Evolutionary conservation across 1,140 invertebrate species (phyloP), one percentile per base, ranked within the genome.

Genomic region (Zaprionus tsacasi): DNA sequence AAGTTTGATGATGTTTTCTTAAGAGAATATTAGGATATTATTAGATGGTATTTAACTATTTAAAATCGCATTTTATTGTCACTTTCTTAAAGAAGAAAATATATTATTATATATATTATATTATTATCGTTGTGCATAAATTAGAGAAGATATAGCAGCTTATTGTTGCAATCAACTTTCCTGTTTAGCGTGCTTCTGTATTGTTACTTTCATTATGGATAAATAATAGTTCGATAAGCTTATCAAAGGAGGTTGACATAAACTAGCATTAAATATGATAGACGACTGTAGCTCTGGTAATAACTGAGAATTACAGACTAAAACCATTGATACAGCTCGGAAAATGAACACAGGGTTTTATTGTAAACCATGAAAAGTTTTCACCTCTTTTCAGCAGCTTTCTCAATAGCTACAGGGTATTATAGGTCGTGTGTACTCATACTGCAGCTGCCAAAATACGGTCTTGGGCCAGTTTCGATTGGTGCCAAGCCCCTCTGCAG

Each of bases 401-500:
- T 45, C 7, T 12, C 45, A 25, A 25, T 25, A 12, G 17, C 11
- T 50, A 25, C 45, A 50, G 45, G 45, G 45, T 50, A 50, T 50
- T 45, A 45, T 45, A 1, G n/a, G n/a, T 15, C 3, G 40, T 15
- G 40, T 17, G 40, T n/a, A 45, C n/a, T 15, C 7, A n/a, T 30
- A 55, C 21, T 65, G 70, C 61, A 72, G 71, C 65, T 72, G 56
- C 15, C 33, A 15, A 59, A 72, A 76, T 33, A 60, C 33, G 56
- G 52, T 25, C 59, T 81, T 88, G 63, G 52, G 71, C 85, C 54
- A 70, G 79, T 85, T 88, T 36, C 56, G 25, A 86, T 69, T 50
- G 81, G 52, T 77, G 79, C 65, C 64, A 80, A 75, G 85, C 83
- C 80, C 75, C 73, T 66, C 48, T 66, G 55, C 55, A 70, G 76